Percentiles rank a stretch among this genome's conserved stretches.
Evolutionary conservation across 1,140 invertebrate genomes (phyloP).

Genomic region (Aphelenchoides besseyi): DNA sequence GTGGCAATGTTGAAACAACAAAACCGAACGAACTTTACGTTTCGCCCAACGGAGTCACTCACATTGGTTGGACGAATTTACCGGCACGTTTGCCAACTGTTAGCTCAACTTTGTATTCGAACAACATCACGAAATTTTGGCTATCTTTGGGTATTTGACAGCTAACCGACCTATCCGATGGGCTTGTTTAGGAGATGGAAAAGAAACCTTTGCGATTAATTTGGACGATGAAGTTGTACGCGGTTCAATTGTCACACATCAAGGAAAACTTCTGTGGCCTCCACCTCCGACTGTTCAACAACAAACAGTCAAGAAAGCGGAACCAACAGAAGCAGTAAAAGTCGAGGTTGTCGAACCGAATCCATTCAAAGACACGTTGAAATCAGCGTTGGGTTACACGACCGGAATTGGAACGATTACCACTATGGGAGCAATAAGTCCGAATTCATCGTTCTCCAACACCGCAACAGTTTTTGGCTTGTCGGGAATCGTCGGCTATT

Average conservation of each 20-base stretch:
- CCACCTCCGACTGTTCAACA: slow-evolving; percentile 67
- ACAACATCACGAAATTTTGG: slow-evolving; percentile 83
- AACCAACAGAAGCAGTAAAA: slow-evolving; percentile 55
- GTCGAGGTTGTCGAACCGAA: slow-evolving; percentile 63
- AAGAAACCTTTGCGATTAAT: slow-evolving; percentile 77
- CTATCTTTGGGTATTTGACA: slow-evolving; percentile 71
- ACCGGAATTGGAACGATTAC: slow-evolving; percentile 72
- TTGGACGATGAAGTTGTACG: slow-evolving; percentile 80
- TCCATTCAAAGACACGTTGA: slow-evolving; percentile 68
- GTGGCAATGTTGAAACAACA: slow-evolving; percentile 82
- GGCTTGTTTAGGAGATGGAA: slow-evolving; percentile 62
- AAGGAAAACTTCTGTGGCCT: slow-evolving; percentile 78
- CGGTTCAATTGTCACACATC: slow-evolving; percentile 75
- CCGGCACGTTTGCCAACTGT: slow-evolving; percentile 80
- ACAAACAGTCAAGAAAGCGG: slow-evolving; percentile 18
- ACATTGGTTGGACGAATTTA: slow-evolving; percentile 74
- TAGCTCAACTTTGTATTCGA: slow-evolving; percentile 79
- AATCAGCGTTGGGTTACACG: slow-evolving; percentile 73
- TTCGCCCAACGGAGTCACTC: slow-evolving; percentile 74
- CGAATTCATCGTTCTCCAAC: slow-evolving; percentile 77
- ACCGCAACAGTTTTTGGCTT: slow-evolving; percentile 82
- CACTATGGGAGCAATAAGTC: slow-evolving; percentile 73
- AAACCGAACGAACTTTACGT: slow-evolving; percentile 74
- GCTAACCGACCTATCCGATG: background rate
- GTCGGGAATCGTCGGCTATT: slow-evolving; percentile 79